Evolutionary conservation across 2,888 invertebrate genomes (phyloP), one percentile per base, ranked within the genome.

Genomic region (Silvanus unidentatus): DNA sequence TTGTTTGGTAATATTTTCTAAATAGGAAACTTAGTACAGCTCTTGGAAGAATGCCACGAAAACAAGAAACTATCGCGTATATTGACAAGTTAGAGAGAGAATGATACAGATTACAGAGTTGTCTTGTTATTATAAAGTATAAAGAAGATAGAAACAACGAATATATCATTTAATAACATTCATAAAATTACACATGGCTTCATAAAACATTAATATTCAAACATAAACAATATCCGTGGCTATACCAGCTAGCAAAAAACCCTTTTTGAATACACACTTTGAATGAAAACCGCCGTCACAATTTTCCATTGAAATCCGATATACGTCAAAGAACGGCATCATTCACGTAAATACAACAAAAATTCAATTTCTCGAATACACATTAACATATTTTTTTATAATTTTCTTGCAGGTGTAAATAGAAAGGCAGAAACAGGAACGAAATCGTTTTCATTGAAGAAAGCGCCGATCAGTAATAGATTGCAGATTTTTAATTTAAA

Each of bases 61-160:
- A 44, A 44, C 29, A 29, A 42, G 40, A 47, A 49, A 49, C 48
- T 46, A 44, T 41, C 40, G 34, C 28, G 39, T 45, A 50, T 53
- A 56, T 58, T 58, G 59, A 59, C 59, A 52, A 55, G 55, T 56
- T 59, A 59, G 59, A 59, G 59, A 55, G 40, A 45, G 34, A 52
- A 37, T 40, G 39, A 39, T 32, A 43, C 34, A 32, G 36, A 40
- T 11, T n/a, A n/a, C n/a, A 50, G 39, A 50, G 37, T 44, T 35
- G 3, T 32, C n/a, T 42, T 40, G 49, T n/a, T n/a, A n/a, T n/a
- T n/a, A n/a, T 44, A 46, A 42, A 37, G 16, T 41, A 42, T 22
- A 30, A 37, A 48, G 47, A 43, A 48, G 32, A 40, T 39, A 47
- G 29, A 32, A 46, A 49, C 47, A 47, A 42, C 29, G 42, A 46